phyloP scores from a whole-genome alignment of 2,888 invertebrate species.

The Sericinus montela region DNA sequence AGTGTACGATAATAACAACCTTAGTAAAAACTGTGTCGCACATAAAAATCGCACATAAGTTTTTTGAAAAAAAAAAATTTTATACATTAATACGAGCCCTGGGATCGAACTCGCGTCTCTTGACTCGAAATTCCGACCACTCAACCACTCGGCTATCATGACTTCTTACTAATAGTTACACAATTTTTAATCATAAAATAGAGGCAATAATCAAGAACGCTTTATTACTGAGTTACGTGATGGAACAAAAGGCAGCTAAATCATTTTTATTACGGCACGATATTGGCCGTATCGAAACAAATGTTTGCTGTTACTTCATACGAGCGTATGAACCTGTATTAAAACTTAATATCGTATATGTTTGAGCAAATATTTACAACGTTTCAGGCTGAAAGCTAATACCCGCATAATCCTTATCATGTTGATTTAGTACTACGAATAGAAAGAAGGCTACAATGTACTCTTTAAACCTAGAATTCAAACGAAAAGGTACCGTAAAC shows the following conservation, averaged over 20 bases:
- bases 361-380: conserved; percentile 4
- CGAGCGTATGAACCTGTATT: background rate
- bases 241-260: background rate
- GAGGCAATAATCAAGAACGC: too few species aligned
- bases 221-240: background rate
- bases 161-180: too few species aligned
- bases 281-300: background rate
- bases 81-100: too few species aligned
- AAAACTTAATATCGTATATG: background rate
- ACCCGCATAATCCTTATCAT: background rate
- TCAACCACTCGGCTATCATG: too few species aligned
- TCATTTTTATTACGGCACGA: background rate
- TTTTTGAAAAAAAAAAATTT: too few species aligned
- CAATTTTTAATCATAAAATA: too few species aligned
- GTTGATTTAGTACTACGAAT: background rate
- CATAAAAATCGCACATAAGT: too few species aligned
- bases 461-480: background rate
- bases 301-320: background rate
- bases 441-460: background rate
- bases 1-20: too few species aligned
- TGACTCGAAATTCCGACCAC: too few species aligned
- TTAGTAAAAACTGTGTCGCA: too few species aligned
- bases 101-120: too few species aligned
- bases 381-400: background rate
- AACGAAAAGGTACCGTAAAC: too few species aligned